phyloP scores from a whole-genome alignment of 2,888 invertebrate species.

The Limnephilus marmoratus region DNA sequence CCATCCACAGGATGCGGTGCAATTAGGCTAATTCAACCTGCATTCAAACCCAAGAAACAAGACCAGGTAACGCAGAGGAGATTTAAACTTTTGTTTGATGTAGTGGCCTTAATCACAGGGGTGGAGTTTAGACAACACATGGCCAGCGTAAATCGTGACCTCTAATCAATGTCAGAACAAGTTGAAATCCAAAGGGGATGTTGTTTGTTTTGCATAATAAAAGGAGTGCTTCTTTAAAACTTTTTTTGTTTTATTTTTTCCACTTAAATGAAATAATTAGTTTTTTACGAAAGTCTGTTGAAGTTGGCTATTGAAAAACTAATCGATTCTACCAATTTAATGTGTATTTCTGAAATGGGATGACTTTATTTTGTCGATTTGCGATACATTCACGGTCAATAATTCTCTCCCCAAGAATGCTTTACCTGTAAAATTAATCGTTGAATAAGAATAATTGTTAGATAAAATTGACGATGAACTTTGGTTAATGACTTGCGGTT shows the following conservation, averaged over 20 bases:
- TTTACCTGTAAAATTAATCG: no score
- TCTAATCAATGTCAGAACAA: constrained; percentile 3
- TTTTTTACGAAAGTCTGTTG: background rate
- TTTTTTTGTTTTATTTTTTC: no score
- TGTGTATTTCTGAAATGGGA: background rate
- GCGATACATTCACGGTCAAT: background rate
- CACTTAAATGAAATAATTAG: background rate
- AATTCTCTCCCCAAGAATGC: no score
- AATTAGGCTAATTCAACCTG: constrained; percentile 11
- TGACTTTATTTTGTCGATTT: background rate
- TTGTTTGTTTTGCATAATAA: constrained; percentile 2
- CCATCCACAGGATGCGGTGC: constrained; percentile 8
- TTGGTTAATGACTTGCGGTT: no score
- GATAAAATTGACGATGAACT: no score
- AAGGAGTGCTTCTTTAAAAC: background rate
- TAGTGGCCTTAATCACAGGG: no score
- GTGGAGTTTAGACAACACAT: background rate
- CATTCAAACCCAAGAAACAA: background rate
- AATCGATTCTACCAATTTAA: background rate
- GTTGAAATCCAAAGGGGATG: background rate
- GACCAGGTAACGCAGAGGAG: no score
- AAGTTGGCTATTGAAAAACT: background rate
- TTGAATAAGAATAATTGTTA: no score
- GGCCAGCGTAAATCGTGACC: constrained; percentile 17
- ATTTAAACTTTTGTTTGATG: no score